Conservation (phyloP, 2,797 vertebrate species). For the Crocidura indochinensis region DNA sequence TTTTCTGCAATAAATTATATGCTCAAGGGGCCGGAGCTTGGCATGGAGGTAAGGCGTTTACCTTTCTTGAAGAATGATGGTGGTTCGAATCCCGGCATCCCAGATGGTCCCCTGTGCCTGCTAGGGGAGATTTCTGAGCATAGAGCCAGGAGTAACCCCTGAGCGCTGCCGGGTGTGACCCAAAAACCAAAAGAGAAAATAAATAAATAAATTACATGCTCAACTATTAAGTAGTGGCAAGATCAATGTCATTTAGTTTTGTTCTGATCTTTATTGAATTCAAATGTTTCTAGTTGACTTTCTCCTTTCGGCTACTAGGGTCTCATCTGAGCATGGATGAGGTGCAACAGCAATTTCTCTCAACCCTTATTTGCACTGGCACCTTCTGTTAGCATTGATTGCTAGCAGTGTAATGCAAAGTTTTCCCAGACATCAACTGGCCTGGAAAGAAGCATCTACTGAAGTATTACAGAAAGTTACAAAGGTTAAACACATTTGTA, state of each 20-base stretch:
- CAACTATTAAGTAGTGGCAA: background rate
- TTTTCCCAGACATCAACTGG: slow-evolving; percentile 29
- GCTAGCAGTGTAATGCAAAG: background rate
- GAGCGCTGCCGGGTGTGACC: no score
- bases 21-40: no score
- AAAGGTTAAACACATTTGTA: slow-evolving; percentile 73
- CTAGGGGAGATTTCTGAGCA: no score
- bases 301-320: background rate
- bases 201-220: background rate
- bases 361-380: background rate
- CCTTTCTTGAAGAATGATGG: no score
- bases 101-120: no score
- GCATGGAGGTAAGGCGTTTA: no score
- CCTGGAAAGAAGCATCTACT: slow-evolving; percentile 29
- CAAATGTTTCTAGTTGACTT: background rate
- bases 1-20: background rate
- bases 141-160: no score
- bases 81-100: no score
- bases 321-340: background rate
- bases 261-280: background rate
- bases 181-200: no score
- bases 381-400: slow-evolving; percentile 8
- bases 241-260: background rate
- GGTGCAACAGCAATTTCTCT: background rate
- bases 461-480: slow-evolving; percentile 58